These are phyloP conservation scores for Trachelipus rathkii DNA, from an alignment of 1,140 invertebrate species.

Conservation along the genomic window DNA sequence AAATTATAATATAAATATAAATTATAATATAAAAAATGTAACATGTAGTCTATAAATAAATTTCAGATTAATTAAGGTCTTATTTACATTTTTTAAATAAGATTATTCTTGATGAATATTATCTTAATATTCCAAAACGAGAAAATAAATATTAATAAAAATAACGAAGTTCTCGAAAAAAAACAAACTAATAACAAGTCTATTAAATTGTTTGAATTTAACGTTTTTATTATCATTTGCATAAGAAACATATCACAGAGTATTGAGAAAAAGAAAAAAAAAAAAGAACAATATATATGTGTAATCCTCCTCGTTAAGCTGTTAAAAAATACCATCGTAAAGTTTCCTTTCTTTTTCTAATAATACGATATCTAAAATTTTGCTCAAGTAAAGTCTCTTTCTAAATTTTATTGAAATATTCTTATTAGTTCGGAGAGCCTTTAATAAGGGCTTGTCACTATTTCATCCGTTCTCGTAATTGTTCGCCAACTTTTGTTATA, in stretches of 20 bases:
- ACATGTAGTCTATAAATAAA: too few species aligned
- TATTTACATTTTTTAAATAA: too few species aligned
- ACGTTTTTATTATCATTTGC: not conserved
- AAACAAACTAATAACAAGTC: not conserved
- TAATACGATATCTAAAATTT: constrained; percentile 7
- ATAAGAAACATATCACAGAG: not conserved
- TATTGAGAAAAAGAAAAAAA: not conserved
- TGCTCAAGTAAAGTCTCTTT: not conserved
- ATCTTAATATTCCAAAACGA: too few species aligned
- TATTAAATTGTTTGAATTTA: not conserved
- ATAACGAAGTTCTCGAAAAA: not conserved
- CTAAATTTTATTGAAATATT: constrained; percentile 12
- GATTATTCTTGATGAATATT: too few species aligned
- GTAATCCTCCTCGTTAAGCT: not conserved
- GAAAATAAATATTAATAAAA: too few species aligned
- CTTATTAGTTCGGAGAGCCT: not conserved
- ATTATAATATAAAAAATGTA: too few species aligned
- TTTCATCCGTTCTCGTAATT: not conserved
- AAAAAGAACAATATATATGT: not conserved
- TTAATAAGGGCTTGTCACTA: constrained; percentile 4
- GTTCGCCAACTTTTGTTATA: constrained; percentile 3
- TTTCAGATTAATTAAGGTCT: too few species aligned
- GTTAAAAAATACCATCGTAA: constrained; percentile 1
- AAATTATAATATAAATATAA: too few species aligned
- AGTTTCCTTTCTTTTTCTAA: not conserved